Conservation (phyloP, 1,140 invertebrate species). For the Apolygus lucorum region DNA sequence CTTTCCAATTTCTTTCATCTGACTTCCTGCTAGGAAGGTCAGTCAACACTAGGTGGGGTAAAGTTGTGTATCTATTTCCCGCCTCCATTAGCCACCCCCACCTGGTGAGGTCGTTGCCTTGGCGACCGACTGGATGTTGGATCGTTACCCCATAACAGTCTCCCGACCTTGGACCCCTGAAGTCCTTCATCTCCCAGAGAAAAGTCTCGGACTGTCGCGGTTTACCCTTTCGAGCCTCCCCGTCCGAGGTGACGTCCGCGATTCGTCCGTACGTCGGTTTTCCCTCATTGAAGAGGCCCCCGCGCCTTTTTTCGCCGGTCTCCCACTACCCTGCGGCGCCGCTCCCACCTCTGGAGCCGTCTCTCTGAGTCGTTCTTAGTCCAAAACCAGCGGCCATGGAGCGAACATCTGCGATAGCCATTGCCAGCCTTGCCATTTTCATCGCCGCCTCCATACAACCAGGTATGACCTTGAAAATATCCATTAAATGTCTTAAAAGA, state of each 20-base stretch:
- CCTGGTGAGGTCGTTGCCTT: not conserved
- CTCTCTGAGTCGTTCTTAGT: not conserved
- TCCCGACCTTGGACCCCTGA: too few relatives aligned
- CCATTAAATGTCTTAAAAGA: too few relatives aligned
- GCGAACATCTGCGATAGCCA: not conserved
- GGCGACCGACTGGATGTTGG: not conserved
- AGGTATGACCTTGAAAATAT: not conserved
- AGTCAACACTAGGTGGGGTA: too few relatives aligned
- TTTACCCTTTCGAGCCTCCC: too few relatives aligned
- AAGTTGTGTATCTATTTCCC: too few relatives aligned
- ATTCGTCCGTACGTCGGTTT: not conserved
- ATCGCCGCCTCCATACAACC: conserved; percentile 8
- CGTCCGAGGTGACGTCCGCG: not conserved
- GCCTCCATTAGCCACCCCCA: too few relatives aligned
- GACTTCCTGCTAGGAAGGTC: too few relatives aligned
- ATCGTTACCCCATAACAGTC: not conserved
- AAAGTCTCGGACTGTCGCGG: too few relatives aligned
- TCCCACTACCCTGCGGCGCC: not conserved
- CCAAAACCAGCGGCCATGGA: not conserved
- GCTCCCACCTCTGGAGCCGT: not conserved
- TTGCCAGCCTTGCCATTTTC: not conserved
- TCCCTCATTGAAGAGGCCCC: not conserved
- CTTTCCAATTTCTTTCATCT: too few relatives aligned
- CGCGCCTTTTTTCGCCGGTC: not conserved
- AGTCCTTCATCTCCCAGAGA: too few relatives aligned